phyloP scores from a whole-genome alignment of 2,888 invertebrate genomes.

The Drosophila suboccidentalis region DNA sequence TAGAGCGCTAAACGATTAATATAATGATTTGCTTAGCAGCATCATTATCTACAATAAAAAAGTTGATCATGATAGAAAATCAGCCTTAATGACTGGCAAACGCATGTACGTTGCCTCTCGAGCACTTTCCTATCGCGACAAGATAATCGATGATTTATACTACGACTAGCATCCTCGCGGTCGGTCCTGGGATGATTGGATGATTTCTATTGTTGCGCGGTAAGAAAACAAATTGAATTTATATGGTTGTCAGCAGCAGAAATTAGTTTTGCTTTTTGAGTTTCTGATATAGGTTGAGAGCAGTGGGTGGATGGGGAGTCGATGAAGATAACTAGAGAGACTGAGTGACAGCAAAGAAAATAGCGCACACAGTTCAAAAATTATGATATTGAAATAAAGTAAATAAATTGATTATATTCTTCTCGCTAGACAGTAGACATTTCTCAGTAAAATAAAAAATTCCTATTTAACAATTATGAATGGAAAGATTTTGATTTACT shows the following conservation, averaged over 20 bases:
- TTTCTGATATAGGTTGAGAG: constrained; percentile 40
- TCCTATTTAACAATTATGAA: neutral
- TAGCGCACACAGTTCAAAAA: neutral
- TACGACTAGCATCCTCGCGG: neutral
- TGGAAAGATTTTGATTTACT: too few relatives aligned
- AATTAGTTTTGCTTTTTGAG: constrained; percentile 70
- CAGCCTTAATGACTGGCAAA: neutral
- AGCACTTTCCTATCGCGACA: neutral
- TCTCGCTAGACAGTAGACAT: neutral
- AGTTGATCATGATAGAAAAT: neutral
- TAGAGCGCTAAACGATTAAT: too few relatives aligned
- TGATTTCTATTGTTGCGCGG: constrained; percentile 40
- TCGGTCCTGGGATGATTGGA: constrained; percentile 15
- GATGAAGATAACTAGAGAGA: neutral
- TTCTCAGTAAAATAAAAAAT: neutral
- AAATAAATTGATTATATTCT: neutral
- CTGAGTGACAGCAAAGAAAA: neutral
- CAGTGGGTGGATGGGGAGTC: neutral
- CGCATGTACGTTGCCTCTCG: neutral
- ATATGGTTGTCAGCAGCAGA: constrained; percentile 76
- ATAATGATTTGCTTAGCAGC: too few relatives aligned
- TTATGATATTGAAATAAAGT: neutral
- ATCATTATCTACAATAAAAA: too few relatives aligned
- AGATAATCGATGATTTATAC: neutral
- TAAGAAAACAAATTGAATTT: constrained; percentile 69